Conservation (phyloP, 2,113 vertebrate species). For the Calidris pygmaea region DNA sequence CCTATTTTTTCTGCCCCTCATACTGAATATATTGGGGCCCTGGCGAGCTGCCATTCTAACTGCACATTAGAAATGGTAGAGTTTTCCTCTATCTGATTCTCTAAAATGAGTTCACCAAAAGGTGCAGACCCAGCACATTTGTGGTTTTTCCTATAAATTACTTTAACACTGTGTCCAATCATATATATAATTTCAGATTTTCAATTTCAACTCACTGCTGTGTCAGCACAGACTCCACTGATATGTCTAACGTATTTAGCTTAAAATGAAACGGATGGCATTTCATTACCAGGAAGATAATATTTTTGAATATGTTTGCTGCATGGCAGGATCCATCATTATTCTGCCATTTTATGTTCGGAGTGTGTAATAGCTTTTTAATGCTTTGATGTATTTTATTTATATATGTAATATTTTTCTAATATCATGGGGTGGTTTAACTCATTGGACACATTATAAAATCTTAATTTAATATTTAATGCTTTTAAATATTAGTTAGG, state of each 20-base stretch:
- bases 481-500: slow-evolving; percentile 75
- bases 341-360: slow-evolving; percentile 84
- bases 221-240: slow-evolving; percentile 88
- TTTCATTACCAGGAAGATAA: slow-evolving; percentile 90
- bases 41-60: slow-evolving; percentile 83
- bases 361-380: slow-evolving; percentile 85
- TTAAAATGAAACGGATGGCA: slow-evolving; percentile 89
- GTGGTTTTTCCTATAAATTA: slow-evolving; percentile 88
- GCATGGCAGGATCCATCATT: slow-evolving; percentile 83
- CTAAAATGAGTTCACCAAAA: slow-evolving; percentile 86
- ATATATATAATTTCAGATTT: slow-evolving; percentile 92
- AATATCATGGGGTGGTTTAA: slow-evolving; percentile 74
- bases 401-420: slow-evolving; percentile 83
- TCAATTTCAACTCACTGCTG: slow-evolving; percentile 89
- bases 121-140: slow-evolving; percentile 89
- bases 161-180: slow-evolving; percentile 91
- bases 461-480: slow-evolving; percentile 80
- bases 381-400: slow-evolving; percentile 85
- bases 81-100: slow-evolving; percentile 88
- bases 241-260: slow-evolving; percentile 89
- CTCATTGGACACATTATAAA: slow-evolving; percentile 75
- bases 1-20: slow-evolving; percentile 58
- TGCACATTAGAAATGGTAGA: slow-evolving; percentile 85
- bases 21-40: slow-evolving; percentile 73
- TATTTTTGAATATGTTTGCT: slow-evolving; percentile 91